A percentile compares a stretch with the other conserved stretches of the same genome.
Conservation (phyloP, 92 coral and sea anemone genomes). For the Zoanthus solanderi region DNA sequence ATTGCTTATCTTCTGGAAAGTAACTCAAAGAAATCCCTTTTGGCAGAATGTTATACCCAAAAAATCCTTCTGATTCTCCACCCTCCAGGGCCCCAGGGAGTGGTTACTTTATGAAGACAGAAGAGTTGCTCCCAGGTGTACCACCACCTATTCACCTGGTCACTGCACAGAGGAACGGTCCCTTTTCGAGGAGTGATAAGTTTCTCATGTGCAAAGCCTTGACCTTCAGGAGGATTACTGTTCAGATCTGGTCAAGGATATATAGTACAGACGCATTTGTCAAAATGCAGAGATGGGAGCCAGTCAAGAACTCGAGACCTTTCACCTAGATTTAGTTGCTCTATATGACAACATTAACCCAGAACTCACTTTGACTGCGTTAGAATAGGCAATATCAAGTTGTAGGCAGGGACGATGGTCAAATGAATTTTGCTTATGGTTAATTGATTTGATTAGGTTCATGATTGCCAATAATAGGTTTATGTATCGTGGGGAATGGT, state of each 20-base stretch:
- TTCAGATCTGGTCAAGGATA: constrained; percentile 13
- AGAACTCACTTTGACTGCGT: background rate
- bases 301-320: constrained; percentile 6
- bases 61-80: no score
- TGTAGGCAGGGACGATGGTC: background rate
- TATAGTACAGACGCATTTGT: background rate
- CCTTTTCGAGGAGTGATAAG: constrained; percentile 5
- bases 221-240: constrained; percentile 28
- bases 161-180: constrained; percentile 9
- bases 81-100: no score
- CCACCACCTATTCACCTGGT: background rate
- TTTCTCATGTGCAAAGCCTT: constrained; percentile 13
- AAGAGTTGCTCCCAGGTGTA: background rate
- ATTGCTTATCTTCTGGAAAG: no score
- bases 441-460: background rate
- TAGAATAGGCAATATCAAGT: background rate
- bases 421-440: background rate
- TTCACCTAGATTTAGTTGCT: background rate
- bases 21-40: no score
- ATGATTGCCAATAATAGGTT: background rate
- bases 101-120: no score
- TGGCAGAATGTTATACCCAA: no score
- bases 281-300: constrained; percentile 20
- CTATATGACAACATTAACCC: constrained; percentile 32
- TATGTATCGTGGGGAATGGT: constrained; percentile 5